These are phyloP conservation scores for Drosophila willistoni DNA, from an alignment of 1,140 invertebrate genomes.

Conservation along the genomic window DNA sequence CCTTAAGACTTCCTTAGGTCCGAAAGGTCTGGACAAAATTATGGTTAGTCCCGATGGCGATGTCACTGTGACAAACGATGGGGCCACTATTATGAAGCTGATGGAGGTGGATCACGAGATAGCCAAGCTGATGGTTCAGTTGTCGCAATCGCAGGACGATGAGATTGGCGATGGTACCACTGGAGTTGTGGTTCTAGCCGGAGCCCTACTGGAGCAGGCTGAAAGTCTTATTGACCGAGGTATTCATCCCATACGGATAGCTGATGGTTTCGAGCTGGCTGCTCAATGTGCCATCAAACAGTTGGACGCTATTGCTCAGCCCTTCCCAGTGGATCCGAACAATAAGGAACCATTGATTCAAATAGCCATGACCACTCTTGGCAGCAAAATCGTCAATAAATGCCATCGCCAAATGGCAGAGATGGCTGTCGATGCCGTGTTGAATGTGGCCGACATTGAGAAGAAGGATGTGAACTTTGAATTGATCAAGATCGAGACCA, in stretches of 20 bases:
- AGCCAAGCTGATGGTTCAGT: conserved; percentile 98
- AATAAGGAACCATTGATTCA: conserved; percentile 95
- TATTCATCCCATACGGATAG: conserved; percentile 99
- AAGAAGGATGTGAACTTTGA: conserved; percentile 99
- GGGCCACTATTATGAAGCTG: conserved; percentile 98
- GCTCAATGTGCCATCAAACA: conserved; percentile 95
- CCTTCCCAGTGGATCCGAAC: conserved; percentile 92
- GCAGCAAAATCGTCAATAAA: conserved; percentile 98
- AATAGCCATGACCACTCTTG: conserved; percentile 98
- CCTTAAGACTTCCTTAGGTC: conserved; percentile 96
- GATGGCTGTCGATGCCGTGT: conserved; percentile 97
- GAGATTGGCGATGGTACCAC: conserved; percentile 99
- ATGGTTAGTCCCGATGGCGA: conserved; percentile 99
- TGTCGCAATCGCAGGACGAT: conserved; percentile 99
- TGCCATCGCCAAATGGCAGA: conserved; percentile 98
- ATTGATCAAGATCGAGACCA: conserved; percentile 99
- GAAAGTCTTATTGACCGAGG: conserved; percentile 96
- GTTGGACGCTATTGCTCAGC: conserved; percentile 94
- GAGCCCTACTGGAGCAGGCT: conserved; percentile 97
- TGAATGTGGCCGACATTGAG: conserved; percentile 90
- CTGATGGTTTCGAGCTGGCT: conserved; percentile 99
- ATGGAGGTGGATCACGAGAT: conserved; percentile 99
- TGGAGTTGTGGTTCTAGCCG: conserved; percentile 94
- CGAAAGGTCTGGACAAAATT: conserved; percentile 98
- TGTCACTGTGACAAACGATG: conserved; percentile 99